Base-by-base conservation (phyloP, 2,113 vertebrate genomes). In the Xiphophorus maculatus region DNA sequence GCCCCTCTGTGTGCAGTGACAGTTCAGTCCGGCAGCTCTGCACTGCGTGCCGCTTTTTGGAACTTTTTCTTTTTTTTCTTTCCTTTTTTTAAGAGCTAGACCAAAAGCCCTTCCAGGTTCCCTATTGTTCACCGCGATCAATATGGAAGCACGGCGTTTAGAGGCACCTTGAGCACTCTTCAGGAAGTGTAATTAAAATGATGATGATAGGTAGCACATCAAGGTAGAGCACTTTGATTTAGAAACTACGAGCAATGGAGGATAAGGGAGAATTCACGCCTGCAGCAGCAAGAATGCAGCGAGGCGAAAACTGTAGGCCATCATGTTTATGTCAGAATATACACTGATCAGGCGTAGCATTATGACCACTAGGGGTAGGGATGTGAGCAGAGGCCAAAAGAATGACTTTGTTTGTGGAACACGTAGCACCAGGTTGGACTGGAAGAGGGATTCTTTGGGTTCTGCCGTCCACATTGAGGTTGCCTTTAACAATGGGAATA, bases 121-220 rank as follows among this genome's bases (percentile, higher is more conserved):
- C 69, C 61, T 73, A 73, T 87, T 84, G 83, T 86, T 84, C 81
- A 74, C 79, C 5, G 44, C 15, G 1, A 86, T 90, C 85, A 81
- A 87, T 90, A 82, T 19, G 42, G 71, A 83, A 60, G 30, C 35
- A 29, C 30, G 13, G 74, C 3, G 29, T 5, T 27, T 11, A 40
- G 67, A 67, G 70, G 63, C 68, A 42, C 62, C 25, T 17, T 37
- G 0, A 58, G 81, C 83, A 5, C 64, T 63, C 66, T 63, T 33
- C 4, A 25, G 42, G 70, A 51, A 71, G 68, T 37, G 83, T 82
- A 69, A 69, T 88, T 84, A 79, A 74, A 84, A 61, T 27, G 28
- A 68, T 42, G 74, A 2, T 4, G 63, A 79, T 67, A 44, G 58
- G 5, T 3, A 30, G 63, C 32, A 44, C 2, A 40, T 6, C 33